Conservation (phyloP, 2,797 vertebrate genomes). For the Neoniphon sammara region DNA sequence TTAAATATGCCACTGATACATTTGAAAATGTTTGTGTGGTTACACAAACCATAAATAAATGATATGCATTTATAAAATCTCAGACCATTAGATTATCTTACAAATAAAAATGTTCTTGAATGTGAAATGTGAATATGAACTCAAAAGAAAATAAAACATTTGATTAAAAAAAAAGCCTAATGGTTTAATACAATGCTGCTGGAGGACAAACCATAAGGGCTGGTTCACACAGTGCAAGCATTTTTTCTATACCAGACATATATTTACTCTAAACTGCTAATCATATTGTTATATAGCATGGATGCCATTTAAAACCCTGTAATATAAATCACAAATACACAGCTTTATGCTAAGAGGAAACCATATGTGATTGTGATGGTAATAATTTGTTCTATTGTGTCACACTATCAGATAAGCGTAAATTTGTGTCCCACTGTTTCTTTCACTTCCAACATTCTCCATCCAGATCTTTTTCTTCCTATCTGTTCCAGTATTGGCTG, state of each 20-base stretch:
- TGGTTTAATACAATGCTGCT: too few relatives aligned
- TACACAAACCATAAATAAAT: not conserved
- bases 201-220: not conserved
- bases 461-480: constrained; percentile 87
- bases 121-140: too few relatives aligned
- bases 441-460: constrained; percentile 75
- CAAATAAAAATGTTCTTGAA: too few relatives aligned
- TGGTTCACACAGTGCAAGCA: not conserved
- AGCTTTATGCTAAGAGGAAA: constrained; percentile 53
- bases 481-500: constrained; percentile 84
- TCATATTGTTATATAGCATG: constrained; percentile 37
- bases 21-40: not conserved
- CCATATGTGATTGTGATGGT: constrained; percentile 58
- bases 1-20: not conserved
- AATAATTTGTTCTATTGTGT: constrained; percentile 77
- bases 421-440: constrained; percentile 68
- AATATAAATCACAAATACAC: constrained; percentile 54
- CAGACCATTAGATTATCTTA: too few relatives aligned
- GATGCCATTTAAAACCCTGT: constrained; percentile 53
- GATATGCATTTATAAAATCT: too few relatives aligned
- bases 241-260: not conserved
- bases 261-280: constrained; percentile 6
- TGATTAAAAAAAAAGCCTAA: too few relatives aligned
- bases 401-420: constrained; percentile 90
- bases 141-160: too few relatives aligned